Conservation (phyloP, 2,113 vertebrate species). For the Pygoscelis antarcticus region DNA sequence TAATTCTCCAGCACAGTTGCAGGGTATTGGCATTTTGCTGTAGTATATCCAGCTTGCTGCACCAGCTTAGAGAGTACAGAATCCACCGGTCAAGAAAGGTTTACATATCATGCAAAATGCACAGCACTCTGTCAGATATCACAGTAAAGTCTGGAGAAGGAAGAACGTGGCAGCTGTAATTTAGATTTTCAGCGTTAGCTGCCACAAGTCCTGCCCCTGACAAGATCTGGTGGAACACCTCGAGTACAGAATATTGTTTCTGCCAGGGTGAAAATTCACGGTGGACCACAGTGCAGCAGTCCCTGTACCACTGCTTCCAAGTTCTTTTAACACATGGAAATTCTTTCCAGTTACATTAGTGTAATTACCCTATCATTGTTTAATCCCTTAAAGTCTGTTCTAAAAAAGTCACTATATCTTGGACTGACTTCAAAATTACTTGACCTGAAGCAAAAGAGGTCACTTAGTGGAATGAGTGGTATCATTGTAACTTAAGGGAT, state of each 20-base stretch:
- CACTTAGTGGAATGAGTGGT: not conserved
- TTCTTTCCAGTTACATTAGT: not conserved
- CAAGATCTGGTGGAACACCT: not conserved
- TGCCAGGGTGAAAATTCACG: not conserved
- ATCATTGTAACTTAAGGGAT: not conserved
- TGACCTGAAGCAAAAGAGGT: not conserved
- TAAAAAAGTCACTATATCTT: not conserved
- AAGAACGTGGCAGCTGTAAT: not conserved
- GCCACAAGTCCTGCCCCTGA: not conserved
- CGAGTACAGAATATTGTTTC: not conserved
- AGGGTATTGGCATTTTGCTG: not conserved
- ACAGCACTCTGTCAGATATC: not conserved
- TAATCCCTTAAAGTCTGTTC: not conserved
- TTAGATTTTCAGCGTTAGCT: not conserved
- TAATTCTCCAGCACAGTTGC: not conserved
- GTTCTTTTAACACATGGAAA: not conserved
- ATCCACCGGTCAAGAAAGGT: not conserved
- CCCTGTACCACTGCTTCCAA: not conserved
- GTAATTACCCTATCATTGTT: not conserved
- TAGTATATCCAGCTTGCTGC: not conserved
- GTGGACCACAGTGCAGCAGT: not conserved
- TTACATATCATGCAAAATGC: not conserved
- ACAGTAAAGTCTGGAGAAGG: not conserved
- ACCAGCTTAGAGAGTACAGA: not conserved
- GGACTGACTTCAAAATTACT: not conserved